phyloP scores from a whole-genome alignment of 2,113 vertebrate species.

The Helogale parvula region DNA sequence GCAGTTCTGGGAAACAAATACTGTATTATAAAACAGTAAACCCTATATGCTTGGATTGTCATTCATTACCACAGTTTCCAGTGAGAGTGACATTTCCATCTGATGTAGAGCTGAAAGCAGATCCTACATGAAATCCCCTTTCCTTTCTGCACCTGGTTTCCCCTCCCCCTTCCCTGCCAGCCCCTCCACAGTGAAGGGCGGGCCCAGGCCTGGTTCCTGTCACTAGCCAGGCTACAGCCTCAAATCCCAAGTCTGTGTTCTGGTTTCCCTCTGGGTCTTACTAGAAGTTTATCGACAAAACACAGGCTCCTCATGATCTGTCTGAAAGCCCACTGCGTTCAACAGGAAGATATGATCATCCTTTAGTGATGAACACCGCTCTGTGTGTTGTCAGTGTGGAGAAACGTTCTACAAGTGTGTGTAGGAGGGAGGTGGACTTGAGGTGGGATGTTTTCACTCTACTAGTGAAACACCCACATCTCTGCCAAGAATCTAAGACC shows the following conservation, averaged over 20 bases:
- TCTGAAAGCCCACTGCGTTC: slow-evolving; percentile 53
- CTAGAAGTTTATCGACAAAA: slow-evolving; percentile 66
- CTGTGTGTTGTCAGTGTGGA: slow-evolving; percentile 61
- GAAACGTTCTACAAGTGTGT: neutral
- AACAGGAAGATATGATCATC: slow-evolving; percentile 49
- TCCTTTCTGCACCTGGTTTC: slow-evolving; percentile 79
- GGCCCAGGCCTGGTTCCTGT: slow-evolving; percentile 82
- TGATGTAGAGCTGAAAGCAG: slow-evolving; percentile 19
- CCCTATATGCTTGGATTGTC: neutral
- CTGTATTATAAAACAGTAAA: slow-evolving; percentile 9
- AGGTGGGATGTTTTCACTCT: slow-evolving; percentile 33
- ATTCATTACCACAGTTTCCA: slow-evolving; percentile 38
- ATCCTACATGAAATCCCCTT: neutral
- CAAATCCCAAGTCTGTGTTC: slow-evolving; percentile 77
- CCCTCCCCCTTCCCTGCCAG: slow-evolving; percentile 65
- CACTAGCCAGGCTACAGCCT: slow-evolving; percentile 67
- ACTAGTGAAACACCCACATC: neutral
- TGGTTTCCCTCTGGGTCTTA: slow-evolving; percentile 79
- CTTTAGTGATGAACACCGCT: neutral
- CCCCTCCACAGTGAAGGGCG: slow-evolving; percentile 54
- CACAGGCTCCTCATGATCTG: slow-evolving; percentile 54
- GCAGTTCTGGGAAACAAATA: neutral
- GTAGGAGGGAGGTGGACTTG: neutral
- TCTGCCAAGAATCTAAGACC: slow-evolving; percentile 39
- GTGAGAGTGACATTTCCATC: neutral